These are phyloP conservation scores for Lamellibrachia satsuma DNA, from an alignment of 2,888 invertebrate species.

Conservation along the genomic window DNA sequence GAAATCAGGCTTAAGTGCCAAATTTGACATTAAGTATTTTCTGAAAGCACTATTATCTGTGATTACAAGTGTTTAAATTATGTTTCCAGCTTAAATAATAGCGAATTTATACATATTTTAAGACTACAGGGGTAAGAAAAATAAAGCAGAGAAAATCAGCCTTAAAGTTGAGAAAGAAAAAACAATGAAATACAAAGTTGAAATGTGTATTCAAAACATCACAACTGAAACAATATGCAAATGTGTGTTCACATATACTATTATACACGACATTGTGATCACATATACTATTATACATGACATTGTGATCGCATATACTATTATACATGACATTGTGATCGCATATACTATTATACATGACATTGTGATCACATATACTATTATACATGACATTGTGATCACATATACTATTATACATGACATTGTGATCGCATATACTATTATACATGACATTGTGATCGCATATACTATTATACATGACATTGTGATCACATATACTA, in stretches of 20 bases:
- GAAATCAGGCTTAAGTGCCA: too few species aligned
- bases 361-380: too few species aligned
- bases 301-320: too few species aligned
- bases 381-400: too few species aligned
- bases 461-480: too few species aligned
- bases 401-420: too few species aligned
- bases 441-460: too few species aligned
- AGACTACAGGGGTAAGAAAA: background rate
- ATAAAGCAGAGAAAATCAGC: background rate
- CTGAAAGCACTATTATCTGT: background rate
- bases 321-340: too few species aligned
- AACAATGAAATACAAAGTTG: background rate
- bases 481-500: too few species aligned
- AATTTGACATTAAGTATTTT: background rate
- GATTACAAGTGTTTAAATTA: background rate
- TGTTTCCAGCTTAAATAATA: background rate
- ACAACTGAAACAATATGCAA: background rate
- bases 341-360: too few species aligned
- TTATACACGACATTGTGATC: background rate
- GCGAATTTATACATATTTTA: background rate
- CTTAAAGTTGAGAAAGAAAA: background rate
- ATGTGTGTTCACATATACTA: background rate
- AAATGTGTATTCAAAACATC: conserved; percentile 1
- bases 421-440: too few species aligned
- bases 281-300: too few species aligned